These are phyloP conservation scores for Catharus bicknelli DNA, from an alignment of 2,113 vertebrate genomes.

Conservation along the genomic window DNA sequence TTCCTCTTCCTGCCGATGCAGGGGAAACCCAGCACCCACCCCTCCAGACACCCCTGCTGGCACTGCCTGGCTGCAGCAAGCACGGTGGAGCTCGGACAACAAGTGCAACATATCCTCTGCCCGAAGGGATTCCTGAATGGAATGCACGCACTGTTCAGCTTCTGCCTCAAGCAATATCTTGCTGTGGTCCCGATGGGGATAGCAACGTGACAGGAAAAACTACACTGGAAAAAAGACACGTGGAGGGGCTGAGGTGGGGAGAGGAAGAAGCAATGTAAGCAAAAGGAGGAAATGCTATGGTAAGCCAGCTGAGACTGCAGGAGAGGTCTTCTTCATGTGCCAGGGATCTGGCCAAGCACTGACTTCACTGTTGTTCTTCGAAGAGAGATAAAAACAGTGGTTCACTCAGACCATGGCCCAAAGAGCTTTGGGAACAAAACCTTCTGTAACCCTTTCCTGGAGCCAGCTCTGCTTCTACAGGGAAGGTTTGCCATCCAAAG, in stretches of 20 bases:
- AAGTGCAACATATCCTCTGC: background rate
- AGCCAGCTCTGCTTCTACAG: background rate
- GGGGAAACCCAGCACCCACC: background rate
- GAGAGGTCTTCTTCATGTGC: background rate
- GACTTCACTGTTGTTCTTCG: background rate
- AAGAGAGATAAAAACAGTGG: background rate
- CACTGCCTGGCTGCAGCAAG: background rate
- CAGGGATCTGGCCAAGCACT: background rate
- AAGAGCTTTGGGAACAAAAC: background rate
- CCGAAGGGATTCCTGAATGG: background rate
- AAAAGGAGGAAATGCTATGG: background rate
- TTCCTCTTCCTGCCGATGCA: background rate
- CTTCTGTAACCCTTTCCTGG: background rate
- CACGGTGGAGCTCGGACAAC: fast-evolving
- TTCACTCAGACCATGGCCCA: background rate
- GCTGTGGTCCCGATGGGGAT: fast-evolving
- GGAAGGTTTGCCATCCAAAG: background rate
- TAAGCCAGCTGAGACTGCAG: background rate
- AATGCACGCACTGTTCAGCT: background rate
- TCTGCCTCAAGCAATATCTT: background rate
- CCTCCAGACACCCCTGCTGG: background rate
- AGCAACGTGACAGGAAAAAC: background rate
- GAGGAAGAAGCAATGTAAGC: background rate
- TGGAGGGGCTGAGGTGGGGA: fast-evolving
- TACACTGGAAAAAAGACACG: fast-evolving